Evolutionary conservation across 2,888 invertebrate species (phyloP), one percentile per base, ranked within the genome.

Genomic region (Masnerella sp.): DNA sequence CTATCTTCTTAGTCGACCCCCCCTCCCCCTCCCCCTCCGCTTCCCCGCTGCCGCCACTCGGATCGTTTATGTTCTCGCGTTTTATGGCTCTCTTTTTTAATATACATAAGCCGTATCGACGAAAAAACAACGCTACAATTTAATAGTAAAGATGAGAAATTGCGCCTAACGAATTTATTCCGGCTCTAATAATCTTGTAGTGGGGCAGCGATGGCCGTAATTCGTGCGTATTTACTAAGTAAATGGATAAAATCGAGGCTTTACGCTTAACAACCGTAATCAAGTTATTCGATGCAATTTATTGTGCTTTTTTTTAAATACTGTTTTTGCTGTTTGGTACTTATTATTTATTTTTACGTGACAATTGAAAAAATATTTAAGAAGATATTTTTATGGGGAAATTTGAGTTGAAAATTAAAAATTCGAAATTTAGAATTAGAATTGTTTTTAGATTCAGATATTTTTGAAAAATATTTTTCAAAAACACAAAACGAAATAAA

Each of bases 51-150:
- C 17, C 9, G 14, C 15, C 14, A 38, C 64, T 22, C 14, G 30
- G 42, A 45, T 61, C 56, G 54, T 70, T 62, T 70, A 64, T 59
- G 51, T 64, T 71, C 58, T 52, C 20, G 11, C 52, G 22, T 64
- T 67, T 59, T 62, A 56, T 64, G 70, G 42, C 67, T 67, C 61
- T 12, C 49, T 45, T 61, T 71, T 64, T 70, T 64, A 30, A 30
- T 43, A 51, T 51, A 52, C 51, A 64, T 52, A 34, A 51, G 22
- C 36, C 54, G 25, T 32, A 34, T 28, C 17, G 18, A 51, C n/a
- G 58, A 45, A 69, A 72, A 51, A 72, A 47, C 18, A n/a, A 14
- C 34, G 22, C 42, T 42, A 40, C 68, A 52, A 45, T 56, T 30
- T 52, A 34, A 54, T 61, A 54, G 43, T 32, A 56, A 59, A 17